Percentiles rank a stretch among this genome's conserved stretches.
These are phyloP conservation scores for Cantharis flavilabris DNA, from an alignment of 2,888 invertebrate species.

Conservation along the genomic window DNA sequence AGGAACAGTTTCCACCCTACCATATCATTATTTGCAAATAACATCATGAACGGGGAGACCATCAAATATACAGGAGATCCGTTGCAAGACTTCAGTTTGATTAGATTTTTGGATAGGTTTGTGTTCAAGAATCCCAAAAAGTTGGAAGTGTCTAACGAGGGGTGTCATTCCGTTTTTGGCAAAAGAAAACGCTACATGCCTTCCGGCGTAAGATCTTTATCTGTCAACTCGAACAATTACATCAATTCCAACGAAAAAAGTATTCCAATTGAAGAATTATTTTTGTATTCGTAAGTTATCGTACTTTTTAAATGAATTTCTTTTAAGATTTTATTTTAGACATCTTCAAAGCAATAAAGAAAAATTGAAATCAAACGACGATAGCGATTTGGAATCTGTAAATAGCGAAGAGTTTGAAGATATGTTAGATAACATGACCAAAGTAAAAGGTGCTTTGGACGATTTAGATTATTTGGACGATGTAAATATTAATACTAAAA, in stretches of 20 bases:
- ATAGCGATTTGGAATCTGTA: conserved; percentile 71
- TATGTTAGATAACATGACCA: conserved; percentile 64
- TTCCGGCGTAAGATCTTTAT: conserved; percentile 69
- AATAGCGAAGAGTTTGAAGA: conserved; percentile 78
- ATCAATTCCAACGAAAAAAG: conserved; percentile 68
- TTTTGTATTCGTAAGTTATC: conserved; percentile 64
- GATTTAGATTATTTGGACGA: conserved; percentile 73
- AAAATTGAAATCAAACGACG: conserved; percentile 55
- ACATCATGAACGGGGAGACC: conserved; percentile 71
- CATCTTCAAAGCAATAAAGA: conserved; percentile 61
- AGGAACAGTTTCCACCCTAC: conserved; percentile 88
- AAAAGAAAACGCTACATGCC: conserved; percentile 71
- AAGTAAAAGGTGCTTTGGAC: conserved; percentile 53
- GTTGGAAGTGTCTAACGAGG: conserved; percentile 58
- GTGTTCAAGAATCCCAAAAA: conserved; percentile 93
- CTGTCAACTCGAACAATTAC: conserved; percentile 75
- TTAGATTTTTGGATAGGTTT: conserved; percentile 92
- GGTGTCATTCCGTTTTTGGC: conserved; percentile 68
- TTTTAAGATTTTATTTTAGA: conserved; percentile 49
- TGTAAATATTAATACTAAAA: conserved; percentile 57
- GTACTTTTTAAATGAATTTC: not conserved
- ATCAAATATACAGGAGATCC: conserved; percentile 93
- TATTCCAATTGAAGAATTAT: conserved; percentile 90
- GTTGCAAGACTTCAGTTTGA: conserved; percentile 86
- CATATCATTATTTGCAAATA: conserved; percentile 84